These are phyloP conservation scores for Diachasma alloeum DNA, from an alignment of 1,140 invertebrate species.

Conservation along the genomic window DNA sequence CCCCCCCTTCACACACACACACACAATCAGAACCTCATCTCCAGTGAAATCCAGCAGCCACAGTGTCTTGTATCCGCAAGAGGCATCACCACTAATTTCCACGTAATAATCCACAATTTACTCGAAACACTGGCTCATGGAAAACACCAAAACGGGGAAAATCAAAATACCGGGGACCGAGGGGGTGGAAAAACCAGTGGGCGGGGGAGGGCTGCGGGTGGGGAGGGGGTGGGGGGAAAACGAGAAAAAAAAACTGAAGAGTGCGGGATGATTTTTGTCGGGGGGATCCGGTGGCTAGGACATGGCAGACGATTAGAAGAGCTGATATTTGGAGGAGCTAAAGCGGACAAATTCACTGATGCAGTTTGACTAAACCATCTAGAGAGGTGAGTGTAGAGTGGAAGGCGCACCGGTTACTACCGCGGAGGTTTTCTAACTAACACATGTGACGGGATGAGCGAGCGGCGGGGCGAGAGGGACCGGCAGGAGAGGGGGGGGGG, in stretches of 20 bases:
- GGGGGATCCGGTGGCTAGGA: slow-evolving; percentile 50
- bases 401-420: slow-evolving; percentile 48
- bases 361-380: slow-evolving; percentile 27
- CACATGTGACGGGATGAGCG: slow-evolving; percentile 44
- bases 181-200: neutral
- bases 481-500: slow-evolving; percentile 14
- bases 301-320: slow-evolving; percentile 54
- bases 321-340: neutral
- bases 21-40: slow-evolving; percentile 9
- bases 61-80: too few relatives aligned
- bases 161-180: too few relatives aligned
- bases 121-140: too few relatives aligned
- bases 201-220: too few relatives aligned
- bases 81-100: too few relatives aligned
- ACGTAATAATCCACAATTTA: too few relatives aligned
- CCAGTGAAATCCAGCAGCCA: neutral
- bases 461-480: slow-evolving; percentile 20
- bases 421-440: slow-evolving; percentile 54
- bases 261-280: slow-evolving; percentile 37
- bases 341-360: neutral
- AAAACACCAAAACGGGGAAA: too few relatives aligned
- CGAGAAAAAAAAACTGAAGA: slow-evolving; percentile 40
- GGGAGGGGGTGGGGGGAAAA: slow-evolving; percentile 33
- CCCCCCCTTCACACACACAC: slow-evolving; percentile 7
- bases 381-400: slow-evolving; percentile 29